These are phyloP conservation scores for Zygogramma bicolorata DNA, from an alignment of 2,888 invertebrate species.

Conservation along the genomic window DNA sequence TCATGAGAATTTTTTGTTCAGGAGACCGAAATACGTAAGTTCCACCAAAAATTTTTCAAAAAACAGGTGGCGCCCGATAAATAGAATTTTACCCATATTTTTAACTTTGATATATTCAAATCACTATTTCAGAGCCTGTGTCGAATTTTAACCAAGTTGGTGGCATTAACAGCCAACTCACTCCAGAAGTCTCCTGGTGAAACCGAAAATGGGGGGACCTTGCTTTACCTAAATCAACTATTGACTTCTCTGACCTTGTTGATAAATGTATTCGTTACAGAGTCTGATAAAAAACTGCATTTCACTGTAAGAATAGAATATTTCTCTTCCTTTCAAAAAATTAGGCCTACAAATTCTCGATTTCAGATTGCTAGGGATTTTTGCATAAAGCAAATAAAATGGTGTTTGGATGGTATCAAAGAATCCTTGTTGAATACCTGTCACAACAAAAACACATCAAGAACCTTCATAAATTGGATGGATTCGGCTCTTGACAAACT, in stretches of 20 bases:
- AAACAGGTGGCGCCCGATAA: too few relatives aligned
- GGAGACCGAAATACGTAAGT: too few relatives aligned
- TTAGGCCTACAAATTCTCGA: slow-evolving; percentile 14
- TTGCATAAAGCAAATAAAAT: slow-evolving; percentile 51
- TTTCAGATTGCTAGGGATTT: slow-evolving; percentile 54
- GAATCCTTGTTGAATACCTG: slow-evolving; percentile 37
- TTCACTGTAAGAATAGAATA: not conserved
- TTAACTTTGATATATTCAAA: not conserved
- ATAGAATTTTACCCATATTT: too few relatives aligned
- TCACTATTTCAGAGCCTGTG: not conserved
- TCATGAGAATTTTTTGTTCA: too few relatives aligned
- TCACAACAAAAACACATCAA: slow-evolving; percentile 37
- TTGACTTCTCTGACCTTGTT: not conserved
- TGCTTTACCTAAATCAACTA: not conserved
- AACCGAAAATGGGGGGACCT: not conserved
- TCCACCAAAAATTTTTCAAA: too few relatives aligned
- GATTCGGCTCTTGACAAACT: slow-evolving; percentile 60
- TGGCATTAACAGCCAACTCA: not conserved
- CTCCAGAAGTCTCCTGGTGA: not conserved
- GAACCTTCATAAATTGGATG: slow-evolving; percentile 61
- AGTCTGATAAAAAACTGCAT: not conserved
- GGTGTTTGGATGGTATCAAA: slow-evolving; percentile 51
- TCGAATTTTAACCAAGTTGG: not conserved
- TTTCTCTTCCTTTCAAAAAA: not conserved
- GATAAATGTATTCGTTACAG: not conserved